Percentiles rank a stretch among this genome's conserved stretches.
Evolutionary conservation across 2,113 vertebrate species (phyloP).

Genomic region (Laticauda colubrina): DNA sequence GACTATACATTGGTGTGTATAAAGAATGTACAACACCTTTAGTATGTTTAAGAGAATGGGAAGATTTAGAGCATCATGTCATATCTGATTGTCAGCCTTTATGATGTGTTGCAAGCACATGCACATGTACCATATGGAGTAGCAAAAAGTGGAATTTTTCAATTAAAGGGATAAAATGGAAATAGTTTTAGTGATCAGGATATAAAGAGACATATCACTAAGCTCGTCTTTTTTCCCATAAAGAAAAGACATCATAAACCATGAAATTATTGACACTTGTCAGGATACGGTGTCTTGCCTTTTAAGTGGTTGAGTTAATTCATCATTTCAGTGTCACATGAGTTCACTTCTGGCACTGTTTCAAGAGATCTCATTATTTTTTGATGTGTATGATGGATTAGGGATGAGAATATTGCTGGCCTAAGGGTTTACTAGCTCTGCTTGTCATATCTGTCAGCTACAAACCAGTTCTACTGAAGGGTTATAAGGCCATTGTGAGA

Average conservation of each 20-base stretch:
- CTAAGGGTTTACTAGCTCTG: constrained; percentile 61
- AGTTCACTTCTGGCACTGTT: constrained; percentile 61
- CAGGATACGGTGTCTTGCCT: constrained; percentile 24
- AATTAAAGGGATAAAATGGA: constrained; percentile 24
- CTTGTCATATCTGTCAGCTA: constrained; percentile 67
- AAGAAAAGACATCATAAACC: background rate
- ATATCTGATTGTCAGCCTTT: background rate
- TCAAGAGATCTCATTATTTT: constrained; percentile 73
- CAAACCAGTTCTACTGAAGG: constrained; percentile 53
- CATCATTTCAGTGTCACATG: constrained; percentile 64
- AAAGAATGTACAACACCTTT: background rate
- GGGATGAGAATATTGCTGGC: constrained; percentile 68
- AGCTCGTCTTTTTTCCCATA: background rate
- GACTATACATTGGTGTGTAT: background rate
- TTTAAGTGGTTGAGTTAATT: constrained; percentile 63
- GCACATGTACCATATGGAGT: background rate
- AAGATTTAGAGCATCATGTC: background rate
- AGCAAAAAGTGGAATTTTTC: constrained; percentile 1
- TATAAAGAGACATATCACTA: constrained; percentile 5
- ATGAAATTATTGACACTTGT: constrained; percentile 37
- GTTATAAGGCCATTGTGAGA: constrained; percentile 56
- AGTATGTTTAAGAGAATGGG: background rate
- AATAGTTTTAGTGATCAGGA: constrained; percentile 20
- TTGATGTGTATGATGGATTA: constrained; percentile 70
- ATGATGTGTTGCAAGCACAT: background rate